Base-by-base conservation (phyloP, 1,140 invertebrate genomes). In the Eupristina koningsbergeri region DNA sequence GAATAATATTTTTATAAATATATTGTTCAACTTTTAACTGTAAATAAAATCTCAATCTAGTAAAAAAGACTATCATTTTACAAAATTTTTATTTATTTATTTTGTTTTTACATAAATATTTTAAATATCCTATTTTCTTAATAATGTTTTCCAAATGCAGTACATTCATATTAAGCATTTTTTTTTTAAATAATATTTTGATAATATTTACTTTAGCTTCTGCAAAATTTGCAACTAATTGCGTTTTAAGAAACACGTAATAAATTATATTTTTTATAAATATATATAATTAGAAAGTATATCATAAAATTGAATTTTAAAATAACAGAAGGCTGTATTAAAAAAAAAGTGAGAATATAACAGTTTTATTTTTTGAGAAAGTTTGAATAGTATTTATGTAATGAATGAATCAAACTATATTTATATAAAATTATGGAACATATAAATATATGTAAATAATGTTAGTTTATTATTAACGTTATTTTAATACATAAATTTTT, bases 41-140 rank as follows among this genome's bases (percentile, higher is more conserved):
- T 91, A 91, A 89, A 91, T 91, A 91, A 91, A 90, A 89, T 89
- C 83, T 90, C 84, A 81, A 88, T 89, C 87, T 89, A 90, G 86
- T 87, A 84, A 83, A 78, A 63, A 31, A 47, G 3, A 26, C 53
- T 34, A 80, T 69, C 69, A 53, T 69, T 53, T 79, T 17, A 67
- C 26, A 36, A 41, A 26, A 11, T 22, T 71, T 71, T 71, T 41
- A 67, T 41, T 41, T 71, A n/a, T 71, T 7, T 39, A 31, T 71
- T n/a, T 71, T 41, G 3, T 7, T 64, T 64, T 64, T 34, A 64
- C 15, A 64, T n/a, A 15, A 64, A 2, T 11, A 69, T 69, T 39
- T 34, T 39, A 69, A 69, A 69, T 15, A 39, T 39, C 64, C 34
- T 69, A 13, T 13, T 39, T 69, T 69, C 0, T 22, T 6, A 1